Percentiles rank a stretch among this genome's conserved stretches.
Conservation (phyloP, 2,797 vertebrate species). For the Nasua narica region DNA sequence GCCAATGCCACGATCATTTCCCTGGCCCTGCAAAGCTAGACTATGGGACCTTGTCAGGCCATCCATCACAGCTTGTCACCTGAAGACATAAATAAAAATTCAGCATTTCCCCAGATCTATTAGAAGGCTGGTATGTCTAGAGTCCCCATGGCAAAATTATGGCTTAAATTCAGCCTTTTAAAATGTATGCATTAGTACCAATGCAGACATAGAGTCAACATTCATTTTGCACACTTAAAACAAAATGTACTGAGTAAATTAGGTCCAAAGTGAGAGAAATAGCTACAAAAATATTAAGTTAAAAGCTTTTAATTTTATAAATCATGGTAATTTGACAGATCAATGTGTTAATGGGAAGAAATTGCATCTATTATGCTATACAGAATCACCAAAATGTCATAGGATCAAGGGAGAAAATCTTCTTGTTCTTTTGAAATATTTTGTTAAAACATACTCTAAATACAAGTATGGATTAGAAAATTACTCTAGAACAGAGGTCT, state of each 20-base stretch:
- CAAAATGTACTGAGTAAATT: slow-evolving; percentile 64
- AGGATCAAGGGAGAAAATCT: neutral
- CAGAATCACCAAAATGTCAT: slow-evolving; percentile 15
- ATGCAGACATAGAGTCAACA: slow-evolving; percentile 55
- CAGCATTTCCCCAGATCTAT: slow-evolving; percentile 62
- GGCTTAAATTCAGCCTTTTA: slow-evolving; percentile 64
- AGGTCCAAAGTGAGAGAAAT: slow-evolving; percentile 47
- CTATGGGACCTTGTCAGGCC: slow-evolving; percentile 52
- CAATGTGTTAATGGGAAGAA: slow-evolving; percentile 42
- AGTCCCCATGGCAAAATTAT: slow-evolving; percentile 66
- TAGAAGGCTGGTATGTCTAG: slow-evolving; percentile 31
- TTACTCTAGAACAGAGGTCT: neutral
- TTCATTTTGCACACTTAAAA: slow-evolving; percentile 59
- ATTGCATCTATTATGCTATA: slow-evolving; percentile 42
- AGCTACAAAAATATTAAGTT: slow-evolving; percentile 64
- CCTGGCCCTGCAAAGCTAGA: neutral
- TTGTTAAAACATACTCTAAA: slow-evolving; percentile 27
- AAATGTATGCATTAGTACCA: slow-evolving; percentile 64
- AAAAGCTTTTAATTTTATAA: slow-evolving; percentile 75
- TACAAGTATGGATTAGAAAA: slow-evolving; percentile 6
- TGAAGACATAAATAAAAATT: slow-evolving; percentile 69
- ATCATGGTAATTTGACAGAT: slow-evolving; percentile 63
- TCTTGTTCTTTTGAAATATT: slow-evolving; percentile 33
- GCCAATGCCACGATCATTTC: neutral
- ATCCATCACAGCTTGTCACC: slow-evolving; percentile 63